A percentile compares a stretch with the other conserved stretches of the same genome.
These are phyloP conservation scores for Apodemus sylvaticus DNA, from an alignment of 2,113 vertebrate species.

Conservation along the genomic window DNA sequence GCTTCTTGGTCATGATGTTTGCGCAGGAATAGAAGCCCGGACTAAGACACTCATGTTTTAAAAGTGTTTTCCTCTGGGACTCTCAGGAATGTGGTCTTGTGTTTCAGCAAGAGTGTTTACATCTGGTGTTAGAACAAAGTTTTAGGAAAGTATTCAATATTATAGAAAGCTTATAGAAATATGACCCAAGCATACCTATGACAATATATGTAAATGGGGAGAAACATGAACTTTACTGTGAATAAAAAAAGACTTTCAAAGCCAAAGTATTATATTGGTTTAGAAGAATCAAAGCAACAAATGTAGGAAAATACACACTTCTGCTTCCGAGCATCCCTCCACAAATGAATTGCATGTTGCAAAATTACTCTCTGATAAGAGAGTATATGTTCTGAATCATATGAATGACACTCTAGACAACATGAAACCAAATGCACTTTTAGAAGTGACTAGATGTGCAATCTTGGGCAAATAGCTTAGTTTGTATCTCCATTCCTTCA, in stretches of 20 bases:
- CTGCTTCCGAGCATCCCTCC: not conserved
- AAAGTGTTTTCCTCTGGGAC: not conserved
- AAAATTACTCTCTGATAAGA: not conserved
- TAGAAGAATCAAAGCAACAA: constrained; percentile 1
- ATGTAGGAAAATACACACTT: not conserved
- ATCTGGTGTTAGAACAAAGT: constrained; percentile 10
- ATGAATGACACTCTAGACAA: not conserved
- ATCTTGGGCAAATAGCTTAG: not conserved
- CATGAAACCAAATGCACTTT: not conserved
- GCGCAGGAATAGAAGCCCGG: too few species aligned
- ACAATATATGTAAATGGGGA: not conserved
- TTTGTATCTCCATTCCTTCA: constrained; percentile 1
- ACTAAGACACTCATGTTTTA: not conserved
- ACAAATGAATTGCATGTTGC: not conserved
- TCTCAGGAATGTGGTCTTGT: not conserved
- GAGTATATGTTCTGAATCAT: not conserved
- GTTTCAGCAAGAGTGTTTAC: not conserved
- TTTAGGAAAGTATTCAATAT: not conserved
- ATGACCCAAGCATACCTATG: not conserved
- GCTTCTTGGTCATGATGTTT: too few species aligned
- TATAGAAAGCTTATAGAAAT: not conserved
- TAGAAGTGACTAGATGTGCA: not conserved
- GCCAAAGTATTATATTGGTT: not conserved
- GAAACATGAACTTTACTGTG: constrained; percentile 27
- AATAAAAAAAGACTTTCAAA: not conserved